These are phyloP conservation scores for Oppia nitens DNA, from an alignment of 1,140 invertebrate genomes.

Conservation along the genomic window DNA sequence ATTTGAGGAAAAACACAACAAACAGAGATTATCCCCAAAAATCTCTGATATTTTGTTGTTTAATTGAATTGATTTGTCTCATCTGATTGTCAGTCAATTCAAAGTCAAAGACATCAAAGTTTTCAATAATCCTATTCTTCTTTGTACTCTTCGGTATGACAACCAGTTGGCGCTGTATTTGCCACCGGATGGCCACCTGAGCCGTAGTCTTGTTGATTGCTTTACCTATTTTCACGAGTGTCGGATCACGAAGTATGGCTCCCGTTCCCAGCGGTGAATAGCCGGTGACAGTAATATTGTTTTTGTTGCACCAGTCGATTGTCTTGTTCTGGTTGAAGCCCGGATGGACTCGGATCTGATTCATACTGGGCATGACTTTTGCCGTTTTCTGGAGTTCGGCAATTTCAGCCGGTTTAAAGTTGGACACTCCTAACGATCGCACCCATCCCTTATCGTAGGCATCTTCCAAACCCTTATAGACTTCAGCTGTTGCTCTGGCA, in stretches of 20 bases:
- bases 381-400: conserved; percentile 42
- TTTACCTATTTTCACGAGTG: conserved; percentile 44
- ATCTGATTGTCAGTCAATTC: conserved; percentile 44
- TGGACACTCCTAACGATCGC: conserved; percentile 49
- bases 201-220: conserved; percentile 50
- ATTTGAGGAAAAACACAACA: too few species aligned
- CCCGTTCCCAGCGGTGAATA: conserved; percentile 35
- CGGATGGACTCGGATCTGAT: conserved; percentile 42
- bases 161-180: conserved; percentile 48
- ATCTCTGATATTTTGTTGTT: conserved; percentile 16
- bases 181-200: conserved; percentile 57
- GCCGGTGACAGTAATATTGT: conserved; percentile 29
- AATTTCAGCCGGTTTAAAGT: conserved; percentile 56
- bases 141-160: conserved; percentile 67
- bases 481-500: neutral
- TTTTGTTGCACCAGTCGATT: conserved; percentile 28
- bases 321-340: conserved; percentile 33
- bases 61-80: conserved; percentile 15
- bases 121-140: conserved; percentile 45
- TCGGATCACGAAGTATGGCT: conserved; percentile 35
- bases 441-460: conserved; percentile 45
- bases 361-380: conserved; percentile 47
- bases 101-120: conserved; percentile 56
- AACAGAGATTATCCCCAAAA: too few species aligned
- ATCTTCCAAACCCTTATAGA: neutral